Evolutionary conservation across 2,113 vertebrate genomes (phyloP).

Genomic region (Hyla sarda): DNA sequence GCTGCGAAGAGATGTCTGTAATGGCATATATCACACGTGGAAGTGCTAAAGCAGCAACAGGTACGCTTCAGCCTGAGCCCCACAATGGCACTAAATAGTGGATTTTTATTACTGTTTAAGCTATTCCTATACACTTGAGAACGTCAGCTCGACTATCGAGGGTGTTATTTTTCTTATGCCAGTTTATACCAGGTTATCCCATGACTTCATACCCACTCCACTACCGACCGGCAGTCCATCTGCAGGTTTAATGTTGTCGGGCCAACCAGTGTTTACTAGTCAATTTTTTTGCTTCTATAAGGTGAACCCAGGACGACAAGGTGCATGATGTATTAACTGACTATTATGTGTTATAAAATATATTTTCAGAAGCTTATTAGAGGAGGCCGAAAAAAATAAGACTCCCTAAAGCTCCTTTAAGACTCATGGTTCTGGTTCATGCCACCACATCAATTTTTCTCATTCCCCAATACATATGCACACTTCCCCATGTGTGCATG

Average conservation of each 20-base stretch:
- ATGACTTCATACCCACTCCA: not conserved
- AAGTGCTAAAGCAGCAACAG: constrained; percentile 33
- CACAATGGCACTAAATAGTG: constrained; percentile 31
- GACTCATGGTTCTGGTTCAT: too few relatives aligned
- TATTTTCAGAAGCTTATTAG: not conserved
- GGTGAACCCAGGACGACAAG: not conserved
- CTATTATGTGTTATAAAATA: not conserved
- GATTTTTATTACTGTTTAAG: constrained; percentile 39
- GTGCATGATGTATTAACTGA: not conserved
- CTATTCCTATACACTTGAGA: constrained; percentile 4
- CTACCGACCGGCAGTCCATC: not conserved
- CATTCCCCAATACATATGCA: too few relatives aligned
- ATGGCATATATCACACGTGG: constrained; percentile 40
- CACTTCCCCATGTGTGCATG: too few relatives aligned
- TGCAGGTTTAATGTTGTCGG: not conserved
- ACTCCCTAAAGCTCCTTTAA: not conserved
- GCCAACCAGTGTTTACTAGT: not conserved
- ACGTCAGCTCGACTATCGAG: not conserved
- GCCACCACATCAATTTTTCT: too few relatives aligned
- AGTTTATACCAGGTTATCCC: constrained; percentile 17
- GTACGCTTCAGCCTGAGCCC: not conserved
- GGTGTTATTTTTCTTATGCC: constrained; percentile 21
- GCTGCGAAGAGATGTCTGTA: constrained; percentile 46
- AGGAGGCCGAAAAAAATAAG: too few relatives aligned
- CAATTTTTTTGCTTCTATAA: not conserved